Evolutionary conservation across 2,113 vertebrate genomes (phyloP).

Genomic region (Albula glossodonta): DNA sequence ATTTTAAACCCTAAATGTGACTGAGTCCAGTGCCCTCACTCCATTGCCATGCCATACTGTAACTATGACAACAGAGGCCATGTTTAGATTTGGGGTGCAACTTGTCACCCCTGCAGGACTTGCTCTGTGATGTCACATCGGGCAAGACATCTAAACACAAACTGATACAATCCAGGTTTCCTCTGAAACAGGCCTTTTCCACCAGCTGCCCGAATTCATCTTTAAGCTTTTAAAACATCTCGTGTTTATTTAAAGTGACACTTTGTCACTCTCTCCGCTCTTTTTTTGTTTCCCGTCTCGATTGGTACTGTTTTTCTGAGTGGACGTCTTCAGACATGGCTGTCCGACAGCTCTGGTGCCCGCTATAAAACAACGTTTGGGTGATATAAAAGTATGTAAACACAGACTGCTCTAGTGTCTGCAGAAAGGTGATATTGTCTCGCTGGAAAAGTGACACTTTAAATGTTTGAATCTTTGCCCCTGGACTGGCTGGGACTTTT

Average conservation of each 20-base stretch:
- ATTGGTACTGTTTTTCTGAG: no score
- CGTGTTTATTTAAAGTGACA: constrained; percentile 9
- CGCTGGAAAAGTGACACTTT: neutral
- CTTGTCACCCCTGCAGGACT: no score
- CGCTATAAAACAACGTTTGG: neutral
- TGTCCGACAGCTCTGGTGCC: neutral
- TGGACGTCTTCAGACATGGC: no score
- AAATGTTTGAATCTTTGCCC: neutral
- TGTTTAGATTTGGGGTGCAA: neutral
- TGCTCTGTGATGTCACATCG: no score
- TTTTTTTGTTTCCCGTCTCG: no score
- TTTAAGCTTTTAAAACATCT: constrained; percentile 5
- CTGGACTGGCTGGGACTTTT: no score
- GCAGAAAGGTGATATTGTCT: neutral
- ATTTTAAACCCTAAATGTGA: no score
- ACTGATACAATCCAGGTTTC: no score
- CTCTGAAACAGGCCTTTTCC: neutral
- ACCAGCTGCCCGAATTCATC: neutral
- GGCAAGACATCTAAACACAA: neutral
- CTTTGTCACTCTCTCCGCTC: neutral
- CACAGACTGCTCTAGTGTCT: neutral
- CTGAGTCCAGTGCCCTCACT: no score
- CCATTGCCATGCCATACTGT: no score
- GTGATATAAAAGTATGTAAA: neutral
- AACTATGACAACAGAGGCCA: neutral